Evolutionary conservation across 2,888 invertebrate species (phyloP).

Genomic region (Tenthredo distinguenda): DNA sequence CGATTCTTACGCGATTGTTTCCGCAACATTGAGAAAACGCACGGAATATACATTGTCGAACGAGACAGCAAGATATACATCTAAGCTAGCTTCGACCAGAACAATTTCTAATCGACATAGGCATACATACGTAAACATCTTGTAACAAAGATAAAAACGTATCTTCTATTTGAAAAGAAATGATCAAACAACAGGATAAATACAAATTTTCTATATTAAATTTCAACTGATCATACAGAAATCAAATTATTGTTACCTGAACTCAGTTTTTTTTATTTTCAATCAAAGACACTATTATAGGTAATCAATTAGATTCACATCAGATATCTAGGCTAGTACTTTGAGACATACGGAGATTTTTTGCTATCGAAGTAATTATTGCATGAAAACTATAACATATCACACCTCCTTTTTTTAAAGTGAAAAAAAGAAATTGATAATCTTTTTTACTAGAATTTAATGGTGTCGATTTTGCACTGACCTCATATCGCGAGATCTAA

Average conservation of each 20-base stretch:
- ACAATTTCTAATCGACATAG: constrained; percentile 12
- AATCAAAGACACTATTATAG: too few species aligned
- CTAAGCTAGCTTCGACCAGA: neutral
- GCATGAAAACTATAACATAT: too few species aligned
- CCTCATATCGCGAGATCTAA: neutral
- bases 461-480: neutral
- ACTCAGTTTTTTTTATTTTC: too few species aligned
- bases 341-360: neutral
- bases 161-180: neutral
- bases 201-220: neutral
- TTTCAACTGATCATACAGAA: neutral
- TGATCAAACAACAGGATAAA: neutral
- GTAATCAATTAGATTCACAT: neutral
- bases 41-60: constrained; percentile 45
- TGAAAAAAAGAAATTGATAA: neutral
- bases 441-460: neutral
- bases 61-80: constrained; percentile 12
- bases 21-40: constrained; percentile 52
- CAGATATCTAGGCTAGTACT: neutral
- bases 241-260: too few species aligned
- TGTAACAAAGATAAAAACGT: neutral
- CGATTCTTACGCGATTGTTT: constrained; percentile 51
- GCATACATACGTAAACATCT: neutral
- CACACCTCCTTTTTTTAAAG: neutral
- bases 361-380: too few species aligned